Base-by-base conservation (phyloP, 1,140 invertebrate species). In the Drosophila nannoptera region DNA sequence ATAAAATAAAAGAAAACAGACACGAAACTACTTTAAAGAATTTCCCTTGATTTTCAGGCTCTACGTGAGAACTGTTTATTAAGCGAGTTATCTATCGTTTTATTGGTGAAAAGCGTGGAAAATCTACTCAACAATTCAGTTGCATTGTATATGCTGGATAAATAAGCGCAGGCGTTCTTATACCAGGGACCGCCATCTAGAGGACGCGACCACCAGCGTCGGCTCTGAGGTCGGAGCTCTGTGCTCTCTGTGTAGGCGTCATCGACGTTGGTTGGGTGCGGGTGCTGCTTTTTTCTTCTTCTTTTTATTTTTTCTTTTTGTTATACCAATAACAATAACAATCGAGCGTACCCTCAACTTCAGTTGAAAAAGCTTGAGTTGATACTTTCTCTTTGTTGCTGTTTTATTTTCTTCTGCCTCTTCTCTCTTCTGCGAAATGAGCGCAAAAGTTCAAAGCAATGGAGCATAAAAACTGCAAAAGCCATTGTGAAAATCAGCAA, bases 381-480 rank as follows among this genome's bases (percentile, higher is more conserved):
- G 53, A 65, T 66, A 86, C 81, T 84, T 84, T 84, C 81, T 84
- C 81, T 87, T 87, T 87, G 82, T 81, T 86, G 61, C 48, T 67
- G 43, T 50, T 58, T 63, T 36, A 32, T 59, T 45, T 46, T 46
- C 33, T 53, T 66, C 32, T 42, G 50, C 38, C 54, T 46, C 14
- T 29, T 43, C 40, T 43, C 40, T 43, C 40, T 54, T 54, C 49
- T 31, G 56, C 54, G 66, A 80, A 84, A 70, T 56, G 69, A 72
- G 78, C 81, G 77, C 81, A 81, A 86, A 81, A 84, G 81, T 84
- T 86, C 77, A 84, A 84, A 86, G 80, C 76, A 83, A 76, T 83
- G 80, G 73, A 84, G 80, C 80, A 83, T 80, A 86, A 76, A 73
- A 83, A 61, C 66, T 71, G 55, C 45, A 77, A 58, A 60, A 53